These are phyloP conservation scores for Forbesichthys papilliferus DNA, from an alignment of 2,113 vertebrate species.

Conservation along the genomic window DNA sequence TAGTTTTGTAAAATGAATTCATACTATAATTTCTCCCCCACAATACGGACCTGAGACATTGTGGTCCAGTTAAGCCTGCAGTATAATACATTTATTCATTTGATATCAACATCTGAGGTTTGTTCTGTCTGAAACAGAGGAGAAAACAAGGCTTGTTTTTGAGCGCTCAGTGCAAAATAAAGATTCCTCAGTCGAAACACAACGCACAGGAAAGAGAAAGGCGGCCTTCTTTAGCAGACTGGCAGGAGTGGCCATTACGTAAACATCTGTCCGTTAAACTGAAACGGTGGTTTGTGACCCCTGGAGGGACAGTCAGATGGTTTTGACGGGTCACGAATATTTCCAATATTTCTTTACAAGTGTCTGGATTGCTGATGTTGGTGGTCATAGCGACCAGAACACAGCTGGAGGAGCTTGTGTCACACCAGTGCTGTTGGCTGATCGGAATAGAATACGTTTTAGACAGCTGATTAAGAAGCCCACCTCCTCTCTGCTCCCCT, in stretches of 20 bases:
- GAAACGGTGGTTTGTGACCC: too few relatives aligned
- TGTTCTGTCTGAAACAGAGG: constrained; percentile 82
- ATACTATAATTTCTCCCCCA: constrained; percentile 69
- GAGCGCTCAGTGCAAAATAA: constrained; percentile 85
- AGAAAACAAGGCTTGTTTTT: constrained; percentile 74
- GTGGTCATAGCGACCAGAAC: too few relatives aligned
- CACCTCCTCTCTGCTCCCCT: constrained; percentile 69
- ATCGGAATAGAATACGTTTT: too few relatives aligned
- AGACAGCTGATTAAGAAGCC: constrained; percentile 14
- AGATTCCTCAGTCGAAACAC: constrained; percentile 74
- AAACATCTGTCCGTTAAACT: not conserved
- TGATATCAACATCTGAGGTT: constrained; percentile 85
- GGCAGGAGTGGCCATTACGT: not conserved
- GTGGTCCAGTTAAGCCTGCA: constrained; percentile 89
- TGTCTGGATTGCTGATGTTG: too few relatives aligned
- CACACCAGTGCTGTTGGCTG: too few relatives aligned
- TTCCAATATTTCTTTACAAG: too few relatives aligned
- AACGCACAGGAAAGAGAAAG: constrained; percentile 74
- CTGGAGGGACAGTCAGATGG: too few relatives aligned
- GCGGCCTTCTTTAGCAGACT: constrained; percentile 29
- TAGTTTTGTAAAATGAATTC: constrained; percentile 77
- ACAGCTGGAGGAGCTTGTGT: too few relatives aligned
- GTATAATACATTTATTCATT: constrained; percentile 77
- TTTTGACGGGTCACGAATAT: too few relatives aligned
- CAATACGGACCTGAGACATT: constrained; percentile 79